These are phyloP conservation scores for Cryptocephalus moraei DNA, from an alignment of 2,888 invertebrate species.

Conservation along the genomic window DNA sequence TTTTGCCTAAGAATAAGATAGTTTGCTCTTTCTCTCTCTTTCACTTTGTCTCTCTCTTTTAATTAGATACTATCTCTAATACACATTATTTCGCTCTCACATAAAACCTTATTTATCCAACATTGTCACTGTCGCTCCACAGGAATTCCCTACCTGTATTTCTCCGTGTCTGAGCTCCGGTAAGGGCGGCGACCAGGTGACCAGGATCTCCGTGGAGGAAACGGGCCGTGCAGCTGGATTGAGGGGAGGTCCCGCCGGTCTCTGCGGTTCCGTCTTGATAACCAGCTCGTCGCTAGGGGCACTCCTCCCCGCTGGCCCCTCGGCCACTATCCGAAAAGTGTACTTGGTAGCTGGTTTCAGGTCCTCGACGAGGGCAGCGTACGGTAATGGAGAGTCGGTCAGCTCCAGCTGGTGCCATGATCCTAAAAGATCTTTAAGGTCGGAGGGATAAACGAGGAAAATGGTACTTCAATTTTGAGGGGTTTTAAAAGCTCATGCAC, in stretches of 20 bases:
- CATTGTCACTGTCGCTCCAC: background rate
- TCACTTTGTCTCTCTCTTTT: too few species aligned
- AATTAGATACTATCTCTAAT: too few species aligned
- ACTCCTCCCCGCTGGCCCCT: conserved; percentile 64
- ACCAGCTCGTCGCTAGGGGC: conserved; percentile 52
- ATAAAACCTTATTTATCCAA: background rate
- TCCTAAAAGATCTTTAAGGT: conserved; percentile 25
- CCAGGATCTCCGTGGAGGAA: conserved; percentile 61
- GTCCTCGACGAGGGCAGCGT: conserved; percentile 55
- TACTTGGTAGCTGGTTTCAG: conserved; percentile 63
- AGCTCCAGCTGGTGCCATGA: conserved; percentile 59
- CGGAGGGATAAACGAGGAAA: too few species aligned
- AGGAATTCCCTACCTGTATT: conserved; percentile 34
- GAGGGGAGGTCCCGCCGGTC: conserved; percentile 59
- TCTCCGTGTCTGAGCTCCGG: conserved; percentile 62
- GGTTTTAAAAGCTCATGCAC: too few species aligned
- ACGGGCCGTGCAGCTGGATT: conserved; percentile 58
- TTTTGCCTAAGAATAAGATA: too few species aligned
- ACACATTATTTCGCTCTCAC: background rate
- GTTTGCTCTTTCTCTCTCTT: too few species aligned
- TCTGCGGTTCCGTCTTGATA: conserved; percentile 58
- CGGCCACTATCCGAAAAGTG: conserved; percentile 59
- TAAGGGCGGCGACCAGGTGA: conserved; percentile 65
- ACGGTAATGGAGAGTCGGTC: conserved; percentile 50
- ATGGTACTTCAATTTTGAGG: too few species aligned